Evolutionary conservation across 2,113 vertebrate genomes (phyloP), one percentile per base, ranked within the genome.

Genomic region (Mionectes macconnelli): DNA sequence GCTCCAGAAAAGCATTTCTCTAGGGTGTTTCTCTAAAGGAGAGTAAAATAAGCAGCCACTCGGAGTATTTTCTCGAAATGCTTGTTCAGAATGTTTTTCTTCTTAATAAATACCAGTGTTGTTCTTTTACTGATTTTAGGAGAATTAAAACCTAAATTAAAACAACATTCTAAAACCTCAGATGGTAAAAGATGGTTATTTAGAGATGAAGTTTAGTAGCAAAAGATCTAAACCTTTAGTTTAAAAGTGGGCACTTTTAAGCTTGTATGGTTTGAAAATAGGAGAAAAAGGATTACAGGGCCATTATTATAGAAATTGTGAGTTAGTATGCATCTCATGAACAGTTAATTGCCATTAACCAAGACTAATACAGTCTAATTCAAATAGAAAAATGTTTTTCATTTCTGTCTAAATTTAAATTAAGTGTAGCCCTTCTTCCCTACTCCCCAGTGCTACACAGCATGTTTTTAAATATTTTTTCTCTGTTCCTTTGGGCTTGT

Each of bases 361-460:
- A 84, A 69, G 69, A 63, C 35, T 67, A 78, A 49, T 60, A 42
- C 22, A 69, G 18, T 74, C 69, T 89, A 50, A 91, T 84, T 87
- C 68, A 74, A 94, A 72, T 49, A 79, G 89, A 94, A 87, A 83
- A 93, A 68, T 87, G 68, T 72, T 90, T 95, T 94, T 82, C 37
- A 56, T 81, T 81, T 74, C n/a, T 62, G 5, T 79, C 40, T 94
- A 76, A n/a, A 64, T 91, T 47, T 89, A 81, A 72, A 70, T 83
- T 33, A 90, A 83, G 45, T 84, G 2, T 79, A 47, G 62, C 37
- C 12, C 14, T 84, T 81, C 15, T 84, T 92, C 37, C 11, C 50
- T 77, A 15, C 20, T 72, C 33, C 57, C 35, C 27, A 24, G 45
- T 28, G 24, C 3, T 79, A 49, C 81, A 52, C 50, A 67, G 37